Conservation (phyloP, 1,140 invertebrate genomes). For the Gonioctena quinquepunctata region DNA sequence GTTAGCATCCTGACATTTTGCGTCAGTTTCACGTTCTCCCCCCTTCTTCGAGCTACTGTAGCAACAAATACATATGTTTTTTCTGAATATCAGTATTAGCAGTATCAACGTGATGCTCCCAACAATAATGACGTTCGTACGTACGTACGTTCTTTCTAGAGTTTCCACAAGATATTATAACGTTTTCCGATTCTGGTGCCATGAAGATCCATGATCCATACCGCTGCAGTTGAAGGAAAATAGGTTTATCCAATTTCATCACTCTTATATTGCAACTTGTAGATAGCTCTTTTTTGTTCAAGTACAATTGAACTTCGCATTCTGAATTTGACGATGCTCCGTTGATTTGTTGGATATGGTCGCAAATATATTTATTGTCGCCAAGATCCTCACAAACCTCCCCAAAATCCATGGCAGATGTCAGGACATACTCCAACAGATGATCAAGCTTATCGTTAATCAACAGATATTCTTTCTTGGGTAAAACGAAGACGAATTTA, state of each 20-base stretch:
- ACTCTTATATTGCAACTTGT: background rate
- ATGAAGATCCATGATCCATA: background rate
- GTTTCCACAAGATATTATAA: background rate
- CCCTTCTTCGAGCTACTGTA: too few relatives aligned
- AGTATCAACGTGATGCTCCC: too few relatives aligned
- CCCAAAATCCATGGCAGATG: background rate
- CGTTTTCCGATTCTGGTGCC: background rate
- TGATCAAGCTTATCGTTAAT: background rate
- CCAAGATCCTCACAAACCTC: background rate
- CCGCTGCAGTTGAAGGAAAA: background rate
- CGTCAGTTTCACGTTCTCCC: too few relatives aligned
- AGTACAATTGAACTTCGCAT: slow-evolving; percentile 1
- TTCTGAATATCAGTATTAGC: too few relatives aligned
- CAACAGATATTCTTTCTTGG: background rate
- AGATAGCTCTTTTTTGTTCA: background rate
- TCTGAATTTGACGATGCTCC: background rate
- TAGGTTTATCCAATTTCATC: background rate
- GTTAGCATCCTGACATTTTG: too few relatives aligned
- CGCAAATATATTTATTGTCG: background rate
- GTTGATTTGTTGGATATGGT: background rate
- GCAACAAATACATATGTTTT: too few relatives aligned
- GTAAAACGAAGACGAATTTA: slow-evolving; percentile 3
- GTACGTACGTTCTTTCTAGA: background rate
- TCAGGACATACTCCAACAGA: background rate
- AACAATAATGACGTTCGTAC: too few relatives aligned